phyloP scores from a whole-genome alignment of 53 echinoderm and acorn worm genomes.

The Astropecten irregularis region DNA sequence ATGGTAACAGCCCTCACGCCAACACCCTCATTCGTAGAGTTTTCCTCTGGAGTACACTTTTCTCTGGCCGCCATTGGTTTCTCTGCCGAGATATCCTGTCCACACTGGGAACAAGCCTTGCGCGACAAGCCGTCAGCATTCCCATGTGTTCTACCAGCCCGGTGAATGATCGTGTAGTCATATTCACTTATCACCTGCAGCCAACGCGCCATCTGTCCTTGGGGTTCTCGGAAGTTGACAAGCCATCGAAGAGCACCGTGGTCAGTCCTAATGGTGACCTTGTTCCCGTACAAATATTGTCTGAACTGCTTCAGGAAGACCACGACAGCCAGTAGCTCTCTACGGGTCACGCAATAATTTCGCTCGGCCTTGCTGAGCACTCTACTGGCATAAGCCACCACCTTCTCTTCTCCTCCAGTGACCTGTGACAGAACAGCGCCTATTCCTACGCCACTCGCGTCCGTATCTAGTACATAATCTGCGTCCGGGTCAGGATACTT shows the following conservation, averaged over 20 bases:
- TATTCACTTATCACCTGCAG: not conserved
- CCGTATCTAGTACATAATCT: slow-evolving; percentile 10
- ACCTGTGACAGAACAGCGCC: slow-evolving; percentile 31
- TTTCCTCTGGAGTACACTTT: not conserved
- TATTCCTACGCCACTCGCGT: slow-evolving; percentile 17
- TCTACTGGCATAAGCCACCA: slow-evolving; percentile 4
- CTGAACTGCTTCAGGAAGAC: slow-evolving; percentile 4
- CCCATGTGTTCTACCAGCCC: slow-evolving; percentile 8
- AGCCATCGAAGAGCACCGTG: not conserved
- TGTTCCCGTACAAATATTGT: slow-evolving; percentile 1
- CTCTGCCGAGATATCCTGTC: not conserved
- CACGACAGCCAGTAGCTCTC: slow-evolving; percentile 18
- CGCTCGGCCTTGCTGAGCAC: not conserved
- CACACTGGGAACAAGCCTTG: not conserved
- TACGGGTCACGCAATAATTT: not conserved
- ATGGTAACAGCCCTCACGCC: not conserved
- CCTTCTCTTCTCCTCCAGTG: not conserved
- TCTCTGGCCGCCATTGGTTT: not conserved
- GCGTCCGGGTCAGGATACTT: not conserved
- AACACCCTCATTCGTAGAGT: not conserved
- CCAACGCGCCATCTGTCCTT: not conserved
- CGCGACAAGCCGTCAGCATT: slow-evolving; percentile 39
- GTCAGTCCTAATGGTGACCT: slow-evolving; percentile 1
- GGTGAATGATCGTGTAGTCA: slow-evolving; percentile 1
- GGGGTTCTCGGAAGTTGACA: not conserved